phyloP scores from a whole-genome alignment of 2,797 vertebrate genomes.

The Salarias fasciatus region DNA sequence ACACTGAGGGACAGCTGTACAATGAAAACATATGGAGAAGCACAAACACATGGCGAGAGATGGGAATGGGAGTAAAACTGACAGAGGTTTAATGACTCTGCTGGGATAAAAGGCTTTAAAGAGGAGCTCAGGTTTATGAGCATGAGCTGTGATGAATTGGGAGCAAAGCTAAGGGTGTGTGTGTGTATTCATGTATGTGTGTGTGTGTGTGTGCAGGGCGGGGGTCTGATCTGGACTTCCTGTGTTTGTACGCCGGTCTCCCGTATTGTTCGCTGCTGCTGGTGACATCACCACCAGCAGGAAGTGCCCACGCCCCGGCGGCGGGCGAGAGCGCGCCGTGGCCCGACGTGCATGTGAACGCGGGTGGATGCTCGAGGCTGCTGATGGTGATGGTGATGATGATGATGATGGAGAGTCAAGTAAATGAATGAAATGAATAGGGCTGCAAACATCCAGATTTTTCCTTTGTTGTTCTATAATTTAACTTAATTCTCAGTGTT shows the following conservation, averaged over 20 bases:
- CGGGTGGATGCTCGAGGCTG: conserved; percentile 8
- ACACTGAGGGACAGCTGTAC: conserved; percentile 39
- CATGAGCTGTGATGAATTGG: conserved; percentile 13
- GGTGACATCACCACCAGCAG: conserved; percentile 80
- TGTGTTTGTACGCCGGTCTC: conserved; percentile 84
- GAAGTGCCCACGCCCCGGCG: conserved; percentile 71
- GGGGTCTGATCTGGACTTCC: conserved; percentile 81
- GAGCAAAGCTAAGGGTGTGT: conserved; percentile 33
- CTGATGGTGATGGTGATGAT: too few relatives aligned
- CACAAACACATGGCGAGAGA: conserved; percentile 22
- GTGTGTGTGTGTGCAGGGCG: conserved; percentile 50
- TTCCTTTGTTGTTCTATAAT: too few relatives aligned
- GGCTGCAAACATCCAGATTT: too few relatives aligned
- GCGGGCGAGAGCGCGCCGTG: conserved; percentile 32
- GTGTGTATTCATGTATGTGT: conserved; percentile 9
- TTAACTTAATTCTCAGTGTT: too few relatives aligned
- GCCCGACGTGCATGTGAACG: neutral
- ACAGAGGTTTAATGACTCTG: conserved; percentile 6
- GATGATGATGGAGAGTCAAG: too few relatives aligned
- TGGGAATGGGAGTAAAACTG: conserved; percentile 2
- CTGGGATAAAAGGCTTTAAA: neutral
- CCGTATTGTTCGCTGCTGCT: conserved; percentile 78
- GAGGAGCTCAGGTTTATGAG: conserved; percentile 8
- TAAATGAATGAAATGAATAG: too few relatives aligned
- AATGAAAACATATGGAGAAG: conserved; percentile 20